These are phyloP conservation scores for Penaeus indicus DNA, from an alignment of 1,140 invertebrate species.

Conservation along the genomic window DNA sequence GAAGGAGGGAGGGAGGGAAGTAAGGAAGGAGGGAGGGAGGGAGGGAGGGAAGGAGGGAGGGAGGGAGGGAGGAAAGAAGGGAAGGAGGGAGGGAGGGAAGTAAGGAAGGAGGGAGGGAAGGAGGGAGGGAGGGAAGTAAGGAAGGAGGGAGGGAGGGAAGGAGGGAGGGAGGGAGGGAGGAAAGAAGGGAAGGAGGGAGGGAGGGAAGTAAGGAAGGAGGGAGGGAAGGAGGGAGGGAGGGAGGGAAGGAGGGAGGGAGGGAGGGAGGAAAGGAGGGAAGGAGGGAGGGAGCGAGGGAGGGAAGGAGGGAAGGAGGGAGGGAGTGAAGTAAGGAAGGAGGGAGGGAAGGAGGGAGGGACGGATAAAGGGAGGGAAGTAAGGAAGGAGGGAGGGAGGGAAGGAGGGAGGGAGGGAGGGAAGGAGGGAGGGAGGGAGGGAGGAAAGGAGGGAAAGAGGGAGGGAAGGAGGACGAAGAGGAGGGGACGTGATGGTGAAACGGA, in stretches of 20 bases:
- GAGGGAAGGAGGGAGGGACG: not conserved
- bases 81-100: not conserved
- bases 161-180: not conserved
- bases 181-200: not conserved
- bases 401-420: not conserved
- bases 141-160: not conserved
- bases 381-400: not conserved
- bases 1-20: not conserved
- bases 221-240: not conserved
- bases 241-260: not conserved
- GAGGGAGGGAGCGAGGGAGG: not conserved
- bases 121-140: not conserved
- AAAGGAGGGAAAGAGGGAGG: not conserved
- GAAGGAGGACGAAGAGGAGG: too few species aligned
- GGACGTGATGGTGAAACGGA: too few species aligned
- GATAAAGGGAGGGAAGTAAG: not conserved
- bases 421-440: not conserved
- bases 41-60: not conserved
- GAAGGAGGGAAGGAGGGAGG: not conserved
- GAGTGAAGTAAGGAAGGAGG: not conserved
- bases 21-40: not conserved
- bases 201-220: not conserved
- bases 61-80: too few species aligned
- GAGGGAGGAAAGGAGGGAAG: not conserved
- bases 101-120: not conserved